Percentiles rank a stretch among this genome's conserved stretches.
These are phyloP conservation scores for Phragmatobia fuliginosa DNA, from an alignment of 2,888 invertebrate species.

Conservation along the genomic window DNA sequence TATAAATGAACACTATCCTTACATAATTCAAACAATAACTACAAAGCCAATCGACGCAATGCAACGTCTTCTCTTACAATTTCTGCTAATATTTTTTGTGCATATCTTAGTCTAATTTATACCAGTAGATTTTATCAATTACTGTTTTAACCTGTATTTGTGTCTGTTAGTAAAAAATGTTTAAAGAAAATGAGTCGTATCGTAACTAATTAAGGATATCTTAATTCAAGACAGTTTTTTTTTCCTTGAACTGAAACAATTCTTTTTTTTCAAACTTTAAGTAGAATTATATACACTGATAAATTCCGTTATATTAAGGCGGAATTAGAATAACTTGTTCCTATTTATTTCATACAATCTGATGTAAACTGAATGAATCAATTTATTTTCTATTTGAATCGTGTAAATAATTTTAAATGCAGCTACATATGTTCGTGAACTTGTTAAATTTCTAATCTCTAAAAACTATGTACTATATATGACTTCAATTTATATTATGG, in stretches of 20 bases:
- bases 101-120: not conserved
- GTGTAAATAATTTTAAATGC: not conserved
- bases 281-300: not conserved
- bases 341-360: not conserved
- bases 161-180: not conserved
- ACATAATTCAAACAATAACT: not conserved
- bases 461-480: not conserved
- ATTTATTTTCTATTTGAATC: not conserved
- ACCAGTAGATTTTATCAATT: not conserved
- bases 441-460: not conserved
- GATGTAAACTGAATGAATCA: not conserved
- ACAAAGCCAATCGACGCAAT: not conserved
- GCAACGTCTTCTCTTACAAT: not conserved
- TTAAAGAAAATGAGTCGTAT: not conserved
- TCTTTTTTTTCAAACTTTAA: not conserved
- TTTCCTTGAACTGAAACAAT: not conserved
- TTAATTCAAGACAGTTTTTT: not conserved
- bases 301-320: not conserved
- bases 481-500: not conserved
- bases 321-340: not conserved
- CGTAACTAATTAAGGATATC: not conserved
- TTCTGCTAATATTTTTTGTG: not conserved
- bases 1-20: constrained; percentile 5
- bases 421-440: not conserved
- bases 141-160: not conserved